These are phyloP conservation scores for Acleris holmiana DNA, from an alignment of 2,888 invertebrate genomes.

Conservation along the genomic window DNA sequence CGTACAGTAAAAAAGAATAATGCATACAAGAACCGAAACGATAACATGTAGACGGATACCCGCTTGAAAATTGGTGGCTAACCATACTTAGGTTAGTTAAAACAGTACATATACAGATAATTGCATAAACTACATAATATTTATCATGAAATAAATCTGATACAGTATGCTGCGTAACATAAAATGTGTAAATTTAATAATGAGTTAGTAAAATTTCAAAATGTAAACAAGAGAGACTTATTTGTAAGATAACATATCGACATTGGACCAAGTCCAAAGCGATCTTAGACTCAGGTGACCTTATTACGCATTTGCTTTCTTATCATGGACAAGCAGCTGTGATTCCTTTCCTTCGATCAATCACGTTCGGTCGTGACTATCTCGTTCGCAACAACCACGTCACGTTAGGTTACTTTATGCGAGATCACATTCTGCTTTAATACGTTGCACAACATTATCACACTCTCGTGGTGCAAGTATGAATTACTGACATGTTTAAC, in stretches of 20 bases:
- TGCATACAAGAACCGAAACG: constrained; percentile 9
- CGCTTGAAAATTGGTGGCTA: constrained; percentile 14
- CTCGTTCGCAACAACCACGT: not conserved
- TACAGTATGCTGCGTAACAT: too few relatives aligned
- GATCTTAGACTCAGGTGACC: constrained; percentile 11
- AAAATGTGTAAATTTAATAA: too few relatives aligned
- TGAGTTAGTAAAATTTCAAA: not conserved
- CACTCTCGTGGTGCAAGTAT: too few relatives aligned
- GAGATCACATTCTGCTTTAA: too few relatives aligned
- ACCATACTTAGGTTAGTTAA: too few relatives aligned
- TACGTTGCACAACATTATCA: too few relatives aligned
- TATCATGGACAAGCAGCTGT: constrained; percentile 6
- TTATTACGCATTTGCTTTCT: constrained; percentile 20
- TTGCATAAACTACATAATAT: too few relatives aligned
- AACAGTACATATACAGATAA: too few relatives aligned
- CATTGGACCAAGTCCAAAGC: constrained; percentile 59
- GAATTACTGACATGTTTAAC: too few relatives aligned
- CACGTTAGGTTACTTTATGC: too few relatives aligned
- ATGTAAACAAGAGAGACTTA: not conserved
- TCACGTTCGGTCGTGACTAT: not conserved
- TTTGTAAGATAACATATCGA: constrained; percentile 32
- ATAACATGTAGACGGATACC: constrained; percentile 6
- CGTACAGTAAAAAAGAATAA: not conserved
- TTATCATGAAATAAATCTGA: too few relatives aligned
- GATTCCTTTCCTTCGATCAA: constrained; percentile 9